phyloP scores from a whole-genome alignment of 2,113 vertebrate species.

The Setophaga kirtlandii region DNA sequence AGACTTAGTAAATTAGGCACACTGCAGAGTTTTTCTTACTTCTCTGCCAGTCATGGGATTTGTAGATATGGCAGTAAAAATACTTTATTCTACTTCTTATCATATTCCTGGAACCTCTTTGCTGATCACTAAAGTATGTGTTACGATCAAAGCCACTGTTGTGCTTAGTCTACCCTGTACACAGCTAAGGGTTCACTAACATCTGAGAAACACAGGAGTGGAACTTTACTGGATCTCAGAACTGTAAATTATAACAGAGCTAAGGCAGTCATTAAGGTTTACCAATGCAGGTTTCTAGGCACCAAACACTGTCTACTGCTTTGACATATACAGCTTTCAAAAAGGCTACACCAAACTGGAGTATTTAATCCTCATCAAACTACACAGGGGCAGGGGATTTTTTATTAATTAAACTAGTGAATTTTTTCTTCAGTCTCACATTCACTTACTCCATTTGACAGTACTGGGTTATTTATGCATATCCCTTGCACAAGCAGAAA shows the following conservation, averaged over 20 bases:
- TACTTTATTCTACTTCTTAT: not conserved
- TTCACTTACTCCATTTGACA: not conserved
- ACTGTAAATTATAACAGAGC: not conserved
- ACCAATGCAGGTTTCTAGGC: not conserved
- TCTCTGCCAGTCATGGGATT: not conserved
- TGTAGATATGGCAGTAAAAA: not conserved
- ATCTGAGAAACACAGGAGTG: not conserved
- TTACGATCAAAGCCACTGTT: not conserved
- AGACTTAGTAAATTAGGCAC: not conserved
- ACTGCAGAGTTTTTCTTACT: not conserved
- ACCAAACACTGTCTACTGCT: not conserved
- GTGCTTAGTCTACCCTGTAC: not conserved
- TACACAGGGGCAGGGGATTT: not conserved
- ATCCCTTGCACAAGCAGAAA: not conserved
- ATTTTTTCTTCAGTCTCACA: not conserved
- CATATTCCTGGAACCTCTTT: not conserved
- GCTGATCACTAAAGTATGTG: not conserved
- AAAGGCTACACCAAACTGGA: not conserved
- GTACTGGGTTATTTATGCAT: not conserved
- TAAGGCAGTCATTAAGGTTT: not conserved
- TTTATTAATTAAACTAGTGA: not conserved
- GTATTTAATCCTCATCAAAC: constrained; percentile 2
- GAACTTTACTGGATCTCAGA: not conserved
- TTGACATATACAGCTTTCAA: not conserved
- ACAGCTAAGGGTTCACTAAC: not conserved